Percentiles rank a stretch among this genome's conserved stretches.
Conservation (phyloP, 2,797 vertebrate species). For the Hydrophis major region DNA sequence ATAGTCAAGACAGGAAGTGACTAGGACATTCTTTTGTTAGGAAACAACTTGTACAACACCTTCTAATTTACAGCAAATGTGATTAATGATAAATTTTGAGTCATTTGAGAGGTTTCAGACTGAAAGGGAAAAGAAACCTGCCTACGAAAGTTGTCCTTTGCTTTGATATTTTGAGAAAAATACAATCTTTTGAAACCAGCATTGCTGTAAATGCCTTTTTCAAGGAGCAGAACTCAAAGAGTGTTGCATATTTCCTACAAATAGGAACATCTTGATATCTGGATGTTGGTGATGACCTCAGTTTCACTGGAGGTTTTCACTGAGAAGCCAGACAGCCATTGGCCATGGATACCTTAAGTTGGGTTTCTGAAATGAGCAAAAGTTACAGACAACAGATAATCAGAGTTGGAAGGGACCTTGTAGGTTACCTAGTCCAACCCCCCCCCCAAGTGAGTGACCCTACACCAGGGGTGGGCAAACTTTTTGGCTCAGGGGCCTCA, state of each 20-base stretch:
- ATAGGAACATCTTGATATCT: not conserved
- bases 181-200: not conserved
- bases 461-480: too few species aligned
- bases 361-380: not conserved
- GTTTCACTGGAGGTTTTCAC: not conserved
- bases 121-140: not conserved
- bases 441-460: too few species aligned
- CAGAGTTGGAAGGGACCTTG: too few species aligned
- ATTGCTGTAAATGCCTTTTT: not conserved
- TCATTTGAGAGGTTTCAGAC: not conserved
- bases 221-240: not conserved
- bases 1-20: too few species aligned
- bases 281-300: not conserved
- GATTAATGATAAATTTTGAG: not conserved
- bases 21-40: not conserved
- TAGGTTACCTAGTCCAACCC: too few species aligned
- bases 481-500: too few species aligned
- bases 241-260: not conserved
- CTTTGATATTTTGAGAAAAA: not conserved
- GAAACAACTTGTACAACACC: not conserved
- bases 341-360: not conserved
- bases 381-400: not conserved
- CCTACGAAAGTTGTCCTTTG: not conserved
- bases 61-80: not conserved
- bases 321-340: not conserved